Evolutionary conservation across 2,113 vertebrate species (phyloP), one percentile per base, ranked within the genome.

Genomic region (Cheirogaleus medius): DNA sequence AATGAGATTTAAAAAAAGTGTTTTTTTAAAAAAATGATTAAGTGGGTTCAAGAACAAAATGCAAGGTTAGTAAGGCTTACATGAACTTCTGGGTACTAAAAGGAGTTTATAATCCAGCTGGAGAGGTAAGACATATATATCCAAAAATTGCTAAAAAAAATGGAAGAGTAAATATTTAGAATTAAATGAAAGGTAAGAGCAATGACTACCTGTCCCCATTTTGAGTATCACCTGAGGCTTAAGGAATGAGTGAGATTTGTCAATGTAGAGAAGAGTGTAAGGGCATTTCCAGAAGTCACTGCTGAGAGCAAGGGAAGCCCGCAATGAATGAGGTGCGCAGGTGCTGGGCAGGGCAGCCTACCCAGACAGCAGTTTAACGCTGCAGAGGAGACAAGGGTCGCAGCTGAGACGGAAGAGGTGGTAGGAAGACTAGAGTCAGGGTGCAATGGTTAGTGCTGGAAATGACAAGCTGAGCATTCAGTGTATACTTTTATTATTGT

Each of bases 351-450:
- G 54, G 60, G 27, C 0, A 2, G 34, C 18, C 17, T 11, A n/a
- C 39, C 8, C 15, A 71, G 64, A 71, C 6, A 12, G 87, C 82
- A 39, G 76, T 18, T 66, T 44, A 32, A 2, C 1, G 12, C 12
- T 32, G 44, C 11, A 42, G 21, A 4, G 1, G 21, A 1, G 0
- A 37, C 0, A 0, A 20, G n/a, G 60, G 20, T 1, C n/a, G 81
- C 60, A 52, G 85, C 0, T 6, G 44, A 64, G 52, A 3, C 2
- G 29, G 8, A 10, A 58, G 37, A 42, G 21, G 60, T 42, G 42
- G 63, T 0, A 39, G 27, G 63, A 42, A 60, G 37, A 21, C 23
- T 34, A 54, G n/a, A 39, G 11, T 3, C 58, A 69, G 54, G 34
- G 47, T 20, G 18, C 58, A 64, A 14, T 8, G 13, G 29, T 0